These are phyloP conservation scores for Tolmerus cingulatus DNA, from an alignment of 2,888 invertebrate species.

Conservation along the genomic window DNA sequence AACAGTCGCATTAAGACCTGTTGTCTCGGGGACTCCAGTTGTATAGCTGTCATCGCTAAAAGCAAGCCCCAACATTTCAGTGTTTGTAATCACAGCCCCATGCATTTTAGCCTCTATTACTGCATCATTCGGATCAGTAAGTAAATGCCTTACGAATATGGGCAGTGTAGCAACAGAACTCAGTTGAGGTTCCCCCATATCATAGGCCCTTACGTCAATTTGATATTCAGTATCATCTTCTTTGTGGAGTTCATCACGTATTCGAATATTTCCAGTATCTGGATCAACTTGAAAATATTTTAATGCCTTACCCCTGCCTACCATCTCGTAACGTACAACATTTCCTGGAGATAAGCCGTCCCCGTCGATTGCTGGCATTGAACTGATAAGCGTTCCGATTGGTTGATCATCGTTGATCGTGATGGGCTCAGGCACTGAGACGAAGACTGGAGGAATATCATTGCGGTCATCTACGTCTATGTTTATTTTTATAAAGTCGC, in stretches of 20 bases:
- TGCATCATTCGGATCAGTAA: constrained; percentile 70
- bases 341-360: constrained; percentile 89
- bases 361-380: constrained; percentile 80
- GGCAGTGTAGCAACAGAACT: constrained; percentile 83
- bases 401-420: constrained; percentile 84
- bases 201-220: constrained; percentile 85
- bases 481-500: constrained; percentile 72
- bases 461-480: constrained; percentile 77
- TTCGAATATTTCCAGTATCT: constrained; percentile 80
- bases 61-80: constrained; percentile 71
- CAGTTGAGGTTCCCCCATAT: constrained; percentile 84
- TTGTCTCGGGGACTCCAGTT: constrained; percentile 78
- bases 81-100: constrained; percentile 56
- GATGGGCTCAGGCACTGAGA: constrained; percentile 81
- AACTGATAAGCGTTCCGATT: constrained; percentile 81
- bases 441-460: constrained; percentile 88
- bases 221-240: constrained; percentile 89
- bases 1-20: constrained; percentile 60
- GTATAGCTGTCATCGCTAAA: constrained; percentile 89
- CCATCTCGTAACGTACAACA: constrained; percentile 79
- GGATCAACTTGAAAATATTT: constrained; percentile 90
- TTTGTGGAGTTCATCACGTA: constrained; percentile 84
- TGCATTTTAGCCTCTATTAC: constrained; percentile 55
- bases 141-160: constrained; percentile 83
- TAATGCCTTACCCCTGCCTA: constrained; percentile 80